Evolutionary conservation across 2,888 invertebrate genomes (phyloP).

Genomic region (Trichopoda pennipes): DNA sequence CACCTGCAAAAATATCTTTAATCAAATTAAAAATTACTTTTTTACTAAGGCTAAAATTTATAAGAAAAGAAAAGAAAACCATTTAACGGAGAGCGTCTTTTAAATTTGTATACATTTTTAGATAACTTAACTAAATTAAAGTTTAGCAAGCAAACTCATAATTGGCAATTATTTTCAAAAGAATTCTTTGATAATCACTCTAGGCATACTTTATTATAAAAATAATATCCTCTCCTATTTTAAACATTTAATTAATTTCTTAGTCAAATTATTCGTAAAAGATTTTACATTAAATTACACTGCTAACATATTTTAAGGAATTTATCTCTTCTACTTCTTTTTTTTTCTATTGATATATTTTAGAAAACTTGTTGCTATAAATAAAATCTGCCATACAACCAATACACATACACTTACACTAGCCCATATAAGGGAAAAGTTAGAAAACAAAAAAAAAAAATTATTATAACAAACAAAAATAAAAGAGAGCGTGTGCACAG

Average conservation of each 20-base stretch:
- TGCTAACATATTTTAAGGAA: too few species aligned
- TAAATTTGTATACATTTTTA: too few species aligned
- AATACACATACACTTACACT: background rate
- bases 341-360: conserved; percentile 4
- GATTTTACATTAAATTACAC: too few species aligned
- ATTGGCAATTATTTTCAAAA: conserved; percentile 26
- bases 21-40: too few species aligned
- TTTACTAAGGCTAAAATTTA: too few species aligned
- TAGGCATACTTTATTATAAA: conserved; percentile 15
- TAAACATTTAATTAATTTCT: background rate
- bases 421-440: background rate
- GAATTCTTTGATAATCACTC: conserved; percentile 1
- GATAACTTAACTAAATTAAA: too few species aligned
- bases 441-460: conserved; percentile 28
- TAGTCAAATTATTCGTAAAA: background rate
- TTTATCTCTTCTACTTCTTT: background rate
- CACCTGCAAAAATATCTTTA: too few species aligned
- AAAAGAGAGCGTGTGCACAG: background rate
- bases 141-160: background rate
- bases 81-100: too few species aligned
- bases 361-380: conserved; percentile 59
- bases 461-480: conserved; percentile 28
- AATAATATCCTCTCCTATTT: background rate
- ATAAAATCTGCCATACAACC: conserved; percentile 38
- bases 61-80: too few species aligned